Conservation (phyloP, 2,797 vertebrate species). For the Austrolebias charrua region DNA sequence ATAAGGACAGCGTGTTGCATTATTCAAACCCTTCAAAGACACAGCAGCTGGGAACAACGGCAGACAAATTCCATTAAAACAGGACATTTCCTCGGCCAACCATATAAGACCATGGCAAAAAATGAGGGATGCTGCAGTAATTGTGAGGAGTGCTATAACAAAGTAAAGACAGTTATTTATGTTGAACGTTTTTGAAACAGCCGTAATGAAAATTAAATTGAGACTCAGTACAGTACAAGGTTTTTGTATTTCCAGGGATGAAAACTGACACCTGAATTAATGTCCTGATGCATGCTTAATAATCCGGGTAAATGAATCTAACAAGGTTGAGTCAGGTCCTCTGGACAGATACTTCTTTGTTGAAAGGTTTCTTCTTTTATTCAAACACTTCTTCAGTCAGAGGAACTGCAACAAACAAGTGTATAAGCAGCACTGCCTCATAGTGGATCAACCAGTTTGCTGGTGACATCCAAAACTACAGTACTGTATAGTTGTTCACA, state of each 20-base stretch:
- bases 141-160: background rate
- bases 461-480: too few species aligned
- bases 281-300: too few species aligned
- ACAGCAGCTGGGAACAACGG: constrained; percentile 44
- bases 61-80: constrained; percentile 49
- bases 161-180: background rate
- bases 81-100: constrained; percentile 49
- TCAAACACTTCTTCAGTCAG: too few species aligned
- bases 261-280: constrained; percentile 21
- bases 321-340: too few species aligned
- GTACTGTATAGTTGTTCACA: too few species aligned
- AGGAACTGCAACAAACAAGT: too few species aligned
- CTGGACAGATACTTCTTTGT: too few species aligned
- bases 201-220: background rate
- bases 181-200: background rate
- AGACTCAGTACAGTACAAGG: background rate
- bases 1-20: constrained; percentile 53
- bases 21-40: constrained; percentile 56
- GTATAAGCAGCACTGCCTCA: too few species aligned
- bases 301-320: too few species aligned
- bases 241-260: background rate
- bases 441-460: too few species aligned
- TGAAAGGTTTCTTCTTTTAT: too few species aligned
- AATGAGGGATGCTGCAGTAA: background rate
- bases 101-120: constrained; percentile 14